Evolutionary conservation across 2,113 vertebrate species (phyloP), one percentile per base, ranked within the genome.

Genomic region (Chamaetylas fuelleborni): DNA sequence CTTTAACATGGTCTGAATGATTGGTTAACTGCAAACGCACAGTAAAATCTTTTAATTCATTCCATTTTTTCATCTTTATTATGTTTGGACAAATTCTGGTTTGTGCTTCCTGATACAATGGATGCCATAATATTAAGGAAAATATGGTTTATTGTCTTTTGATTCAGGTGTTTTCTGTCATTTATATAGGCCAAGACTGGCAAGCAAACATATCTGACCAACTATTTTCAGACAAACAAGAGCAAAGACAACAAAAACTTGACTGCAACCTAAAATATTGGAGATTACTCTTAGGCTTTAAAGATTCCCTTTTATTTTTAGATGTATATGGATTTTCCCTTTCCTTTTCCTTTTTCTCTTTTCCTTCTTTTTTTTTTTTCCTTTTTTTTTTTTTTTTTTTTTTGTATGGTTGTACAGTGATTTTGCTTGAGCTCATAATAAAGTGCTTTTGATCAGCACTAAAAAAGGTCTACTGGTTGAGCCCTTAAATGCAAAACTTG

Each of bases 401-500:
- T 61, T 72, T 94, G 78, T 67, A 53, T 95, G 47, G 74, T 91
- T 93, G 8, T 90, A 82, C 50, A 76, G 89, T 96, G 95, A 93
- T 95, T 96, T 89, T 93, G 74, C 88, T 95, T 84, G 77, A 95
- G 81, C 88, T 96, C 48, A 51, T 96, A 96, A 95, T 81, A 80
- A 97, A 95, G 74, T 4, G n/a, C 81, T 97, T 98, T 96, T 97
- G 97, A 97, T 98, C 93, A 97, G 84, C 94, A 90, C 84, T 95
- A 64, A 93, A 96, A 97, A 96, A 97, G 90, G 94, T 97, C 94
- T 97, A 88, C 92, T 80, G 58, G 86, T 88, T 95, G 95, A 98
- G 96, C 97, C 90, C 86, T 93, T 93, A 94, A 98, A 97, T 97
- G 88, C 76, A 96, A 96, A 98, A 97, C 90, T 96, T 97, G 90